Percentiles rank a stretch among this genome's conserved stretches.
phyloP scores from a whole-genome alignment of 2,888 invertebrate species.

The Cataglyphis albicans region DNA sequence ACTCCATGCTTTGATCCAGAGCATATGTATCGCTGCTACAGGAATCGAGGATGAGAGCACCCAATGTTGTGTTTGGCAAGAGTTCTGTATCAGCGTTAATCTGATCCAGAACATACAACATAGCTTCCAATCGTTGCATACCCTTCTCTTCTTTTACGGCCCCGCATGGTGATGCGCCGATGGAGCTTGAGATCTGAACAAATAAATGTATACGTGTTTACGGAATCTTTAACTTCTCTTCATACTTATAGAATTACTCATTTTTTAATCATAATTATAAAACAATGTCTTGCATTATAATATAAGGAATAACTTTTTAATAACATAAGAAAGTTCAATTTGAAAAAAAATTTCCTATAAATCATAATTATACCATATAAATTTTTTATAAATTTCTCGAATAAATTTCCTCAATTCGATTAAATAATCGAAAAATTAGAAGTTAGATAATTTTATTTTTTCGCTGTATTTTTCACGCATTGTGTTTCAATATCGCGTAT shows the following conservation, averaged over 20 bases:
- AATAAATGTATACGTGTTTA: conserved; percentile 18
- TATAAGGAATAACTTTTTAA: neutral
- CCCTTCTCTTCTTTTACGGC: conserved; percentile 90
- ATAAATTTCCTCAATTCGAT: neutral
- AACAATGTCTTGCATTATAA: neutral
- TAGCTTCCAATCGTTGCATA: conserved; percentile 90
- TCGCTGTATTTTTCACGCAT: neutral
- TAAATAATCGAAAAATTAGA: neutral
- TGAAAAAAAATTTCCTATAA: neutral
- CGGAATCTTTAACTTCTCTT: neutral
- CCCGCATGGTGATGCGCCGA: conserved; percentile 86
- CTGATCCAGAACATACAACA: conserved; percentile 89
- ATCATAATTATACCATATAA: too few species aligned
- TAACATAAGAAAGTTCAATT: neutral
- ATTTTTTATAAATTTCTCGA: neutral
- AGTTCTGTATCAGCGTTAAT: conserved; percentile 88
- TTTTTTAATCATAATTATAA: neutral
- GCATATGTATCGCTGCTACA: conserved; percentile 90
- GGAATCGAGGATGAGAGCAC: conserved; percentile 83
- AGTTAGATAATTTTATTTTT: neutral
- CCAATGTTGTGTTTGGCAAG: conserved; percentile 88
- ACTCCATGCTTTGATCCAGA: conserved; percentile 90
- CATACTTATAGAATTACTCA: neutral
- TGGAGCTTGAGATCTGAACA: conserved; percentile 80
- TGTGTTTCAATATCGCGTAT: neutral